A percentile compares a stretch with the other conserved stretches of the same genome.
Conservation (phyloP, 1,140 invertebrate species). For the Antheraea pernyi region DNA sequence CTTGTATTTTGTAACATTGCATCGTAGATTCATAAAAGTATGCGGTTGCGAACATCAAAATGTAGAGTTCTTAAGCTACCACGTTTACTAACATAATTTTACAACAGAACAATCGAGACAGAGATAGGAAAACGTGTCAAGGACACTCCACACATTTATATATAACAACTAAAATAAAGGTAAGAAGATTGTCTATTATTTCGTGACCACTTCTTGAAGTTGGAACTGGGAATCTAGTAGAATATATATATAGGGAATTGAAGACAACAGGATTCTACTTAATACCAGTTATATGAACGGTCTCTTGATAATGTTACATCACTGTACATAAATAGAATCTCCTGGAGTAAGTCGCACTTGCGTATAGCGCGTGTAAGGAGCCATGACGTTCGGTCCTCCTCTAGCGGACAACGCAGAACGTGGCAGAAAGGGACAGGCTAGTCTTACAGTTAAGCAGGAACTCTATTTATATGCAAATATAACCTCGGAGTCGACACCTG, state of each 20-base stretch:
- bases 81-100: too few species aligned
- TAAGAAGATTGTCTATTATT: too few species aligned
- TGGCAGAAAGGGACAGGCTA: constrained; percentile 66
- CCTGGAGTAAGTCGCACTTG: constrained; percentile 52
- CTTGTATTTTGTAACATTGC: too few species aligned
- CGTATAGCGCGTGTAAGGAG: constrained; percentile 59
- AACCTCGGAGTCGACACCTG: constrained; percentile 76
- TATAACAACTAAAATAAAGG: too few species aligned
- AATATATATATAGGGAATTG: neutral
- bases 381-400: constrained; percentile 54
- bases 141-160: too few species aligned
- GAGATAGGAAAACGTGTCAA: too few species aligned
- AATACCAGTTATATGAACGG: constrained; percentile 45
- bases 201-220: too few species aligned
- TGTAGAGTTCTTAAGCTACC: too few species aligned
- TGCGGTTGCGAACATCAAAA: too few species aligned
- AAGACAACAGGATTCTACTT: constrained; percentile 37
- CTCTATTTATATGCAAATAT: constrained; percentile 79
- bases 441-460: constrained; percentile 78
- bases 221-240: too few species aligned
- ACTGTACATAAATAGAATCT: constrained; percentile 72
- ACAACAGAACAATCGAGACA: too few species aligned
- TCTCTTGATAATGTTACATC: constrained; percentile 63
- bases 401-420: constrained; percentile 43
- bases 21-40: too few species aligned